Base-by-base conservation (phyloP, 2,113 vertebrate genomes). In the Physeter macrocephalus region DNA sequence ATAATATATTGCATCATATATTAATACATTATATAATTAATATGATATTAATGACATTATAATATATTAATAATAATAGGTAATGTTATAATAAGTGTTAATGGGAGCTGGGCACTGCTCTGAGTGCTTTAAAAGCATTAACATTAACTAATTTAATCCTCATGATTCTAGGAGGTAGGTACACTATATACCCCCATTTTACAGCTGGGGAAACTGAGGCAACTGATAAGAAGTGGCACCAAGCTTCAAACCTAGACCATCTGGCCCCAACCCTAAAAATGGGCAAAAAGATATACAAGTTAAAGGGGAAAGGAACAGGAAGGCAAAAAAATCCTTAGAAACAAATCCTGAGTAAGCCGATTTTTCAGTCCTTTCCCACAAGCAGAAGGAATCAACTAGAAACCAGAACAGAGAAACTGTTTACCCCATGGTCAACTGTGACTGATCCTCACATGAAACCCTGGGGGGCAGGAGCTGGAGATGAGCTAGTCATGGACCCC, bases 41-140 rank as follows among this genome's bases (percentile, higher is more conserved):
- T 20, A 20, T 15, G 43, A n/a, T 20, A 34, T 29, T 21, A 31
- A 36, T 23, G 14, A 29, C 27, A 59, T 36, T 59, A 18, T 46
- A 59, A 36, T 93, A 39, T 11, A 62, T 7, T 43, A 13, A 20
- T 39, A 34, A 43, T 11, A 23, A n/a, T 17, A 43, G 14, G 31
- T 27, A 39, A 67, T 3, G n/a, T 15, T 10, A 62, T 27, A 62
- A 0, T 43, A 81, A 59, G 17, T 27, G 15, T 29, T 34, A 46
- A 10, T 2, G 3, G 1, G 67, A 10, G 8, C 25, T 39, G 21
- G 11, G 57, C 18, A 18, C 23, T 1, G 5, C 6, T 27, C 25
- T 10, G 17, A 59, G 75, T 39, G 36, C 27, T 69, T 49, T 15
- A 59, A 72, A 57, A 6, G 17, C 62, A 41, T 46, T 13, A 18